Evolutionary conservation across 2,888 invertebrate genomes (phyloP).

Genomic region (Habroteleia sp.): DNA sequence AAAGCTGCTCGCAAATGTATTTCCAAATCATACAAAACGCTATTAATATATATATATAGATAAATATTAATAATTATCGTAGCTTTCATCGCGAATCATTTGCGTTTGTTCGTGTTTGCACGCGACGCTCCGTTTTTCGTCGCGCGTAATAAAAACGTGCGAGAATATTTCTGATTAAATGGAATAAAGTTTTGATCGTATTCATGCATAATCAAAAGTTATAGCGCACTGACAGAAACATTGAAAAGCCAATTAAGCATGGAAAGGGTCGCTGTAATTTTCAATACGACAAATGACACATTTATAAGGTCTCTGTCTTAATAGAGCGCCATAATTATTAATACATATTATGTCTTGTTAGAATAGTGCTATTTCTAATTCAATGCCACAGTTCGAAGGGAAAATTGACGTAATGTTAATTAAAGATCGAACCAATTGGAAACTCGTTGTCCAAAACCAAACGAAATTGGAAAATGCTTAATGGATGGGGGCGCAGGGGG

Average conservation of each 20-base stretch:
- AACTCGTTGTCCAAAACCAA: not conserved
- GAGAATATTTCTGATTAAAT: slow-evolving; percentile 21
- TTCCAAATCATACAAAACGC: slow-evolving; percentile 12
- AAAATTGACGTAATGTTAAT: slow-evolving; percentile 50
- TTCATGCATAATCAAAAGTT: slow-evolving; percentile 58
- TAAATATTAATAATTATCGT: slow-evolving; percentile 30
- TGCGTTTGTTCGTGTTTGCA: slow-evolving; percentile 15
- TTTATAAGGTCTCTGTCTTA: slow-evolving; percentile 47
- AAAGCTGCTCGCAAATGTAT: slow-evolving; percentile 29
- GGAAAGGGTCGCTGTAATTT: slow-evolving; percentile 45
- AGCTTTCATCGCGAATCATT: slow-evolving; percentile 21
- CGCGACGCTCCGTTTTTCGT: slow-evolving; percentile 12
- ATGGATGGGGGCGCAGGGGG: no score
- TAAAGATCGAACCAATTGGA: slow-evolving; percentile 42
- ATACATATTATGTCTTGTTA: slow-evolving; percentile 55
- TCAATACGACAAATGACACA: slow-evolving; percentile 52
- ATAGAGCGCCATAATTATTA: slow-evolving; percentile 55
- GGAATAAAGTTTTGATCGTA: slow-evolving; percentile 41
- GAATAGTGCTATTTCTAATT: slow-evolving; percentile 45
- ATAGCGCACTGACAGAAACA: slow-evolving; percentile 39
- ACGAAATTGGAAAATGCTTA: no score
- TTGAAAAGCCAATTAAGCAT: slow-evolving; percentile 51
- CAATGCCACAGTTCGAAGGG: slow-evolving; percentile 27
- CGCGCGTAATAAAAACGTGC: slow-evolving; percentile 24
- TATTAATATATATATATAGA: slow-evolving; percentile 29